phyloP scores from a whole-genome alignment of 2,888 invertebrate species.

The Nomada fabriciana region DNA sequence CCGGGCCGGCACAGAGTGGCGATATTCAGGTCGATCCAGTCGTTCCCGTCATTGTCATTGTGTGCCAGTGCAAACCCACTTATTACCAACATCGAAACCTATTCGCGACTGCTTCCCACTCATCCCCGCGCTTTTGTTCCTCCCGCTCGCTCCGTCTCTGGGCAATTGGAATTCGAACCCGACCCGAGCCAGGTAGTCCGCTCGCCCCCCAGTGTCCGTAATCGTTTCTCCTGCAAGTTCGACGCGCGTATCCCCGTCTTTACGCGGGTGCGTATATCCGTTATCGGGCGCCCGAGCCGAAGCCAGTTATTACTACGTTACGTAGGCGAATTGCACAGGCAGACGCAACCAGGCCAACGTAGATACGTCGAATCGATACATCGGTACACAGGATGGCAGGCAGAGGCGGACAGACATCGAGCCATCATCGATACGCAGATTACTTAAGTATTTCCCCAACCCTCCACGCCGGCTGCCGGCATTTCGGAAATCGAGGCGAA shows the following conservation, averaged over 20 bases:
- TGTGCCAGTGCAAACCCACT: conserved; percentile 65
- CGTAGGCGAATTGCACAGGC: conserved; percentile 55
- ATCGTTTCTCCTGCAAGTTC: background rate
- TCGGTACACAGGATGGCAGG: conserved; percentile 19
- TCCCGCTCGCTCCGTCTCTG: background rate
- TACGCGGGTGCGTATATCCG: conserved; percentile 21
- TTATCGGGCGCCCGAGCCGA: conserved; percentile 43
- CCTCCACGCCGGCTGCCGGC: conserved; percentile 3
- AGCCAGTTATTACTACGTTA: conserved; percentile 65
- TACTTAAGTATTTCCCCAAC: conserved; percentile 38
- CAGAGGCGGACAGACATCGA: conserved; percentile 58
- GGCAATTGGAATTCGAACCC: background rate
- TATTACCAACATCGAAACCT: conserved; percentile 56
- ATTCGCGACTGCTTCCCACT: conserved; percentile 46
- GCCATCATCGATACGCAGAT: conserved; percentile 60
- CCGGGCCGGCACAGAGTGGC: conserved; percentile 56
- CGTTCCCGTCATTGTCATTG: conserved; percentile 74
- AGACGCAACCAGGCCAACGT: conserved; percentile 40
- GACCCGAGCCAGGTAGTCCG: background rate
- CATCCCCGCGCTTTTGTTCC: background rate
- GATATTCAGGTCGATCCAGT: conserved; percentile 70
- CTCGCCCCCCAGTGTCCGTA: background rate
- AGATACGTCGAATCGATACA: conserved; percentile 65
- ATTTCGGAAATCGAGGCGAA: conserved; percentile 46
- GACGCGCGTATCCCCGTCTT: conserved; percentile 26